Percentiles rank a stretch among this genome's conserved stretches.
These are phyloP conservation scores for Terrapene triunguis DNA, from an alignment of 2,113 vertebrate species.

Conservation along the genomic window DNA sequence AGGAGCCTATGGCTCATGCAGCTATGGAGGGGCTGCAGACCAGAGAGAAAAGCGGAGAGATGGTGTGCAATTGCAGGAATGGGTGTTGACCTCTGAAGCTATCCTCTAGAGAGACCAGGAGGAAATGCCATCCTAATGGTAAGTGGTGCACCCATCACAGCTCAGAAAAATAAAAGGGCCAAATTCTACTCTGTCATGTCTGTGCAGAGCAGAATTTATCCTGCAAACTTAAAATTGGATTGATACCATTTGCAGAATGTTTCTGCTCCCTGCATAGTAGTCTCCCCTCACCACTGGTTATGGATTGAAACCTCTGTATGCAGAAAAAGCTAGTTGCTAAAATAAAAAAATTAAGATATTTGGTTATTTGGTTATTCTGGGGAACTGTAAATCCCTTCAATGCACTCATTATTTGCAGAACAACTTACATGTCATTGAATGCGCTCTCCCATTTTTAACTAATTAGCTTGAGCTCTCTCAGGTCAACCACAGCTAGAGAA, in stretches of 20 bases:
- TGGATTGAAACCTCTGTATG: not conserved
- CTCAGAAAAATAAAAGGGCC: not conserved
- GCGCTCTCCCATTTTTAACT: not conserved
- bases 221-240: not conserved
- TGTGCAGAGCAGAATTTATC: not conserved
- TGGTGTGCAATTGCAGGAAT: not conserved
- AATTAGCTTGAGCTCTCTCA: not conserved
- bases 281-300: not conserved
- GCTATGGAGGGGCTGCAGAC: not conserved
- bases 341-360: not conserved
- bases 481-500: not conserved
- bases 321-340: not conserved
- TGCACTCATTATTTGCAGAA: not conserved
- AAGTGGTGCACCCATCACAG: not conserved
- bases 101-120: not conserved
- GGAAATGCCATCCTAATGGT: not conserved
- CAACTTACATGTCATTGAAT: not conserved
- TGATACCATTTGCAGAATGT: not conserved
- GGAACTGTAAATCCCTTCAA: not conserved
- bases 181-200: not conserved
- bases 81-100: not conserved
- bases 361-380: not conserved
- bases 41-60: not conserved
- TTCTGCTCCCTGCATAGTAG: not conserved
- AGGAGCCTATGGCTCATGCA: not conserved